phyloP scores from a whole-genome alignment of 2,113 vertebrate genomes.

The Otolemur garnettii region DNA sequence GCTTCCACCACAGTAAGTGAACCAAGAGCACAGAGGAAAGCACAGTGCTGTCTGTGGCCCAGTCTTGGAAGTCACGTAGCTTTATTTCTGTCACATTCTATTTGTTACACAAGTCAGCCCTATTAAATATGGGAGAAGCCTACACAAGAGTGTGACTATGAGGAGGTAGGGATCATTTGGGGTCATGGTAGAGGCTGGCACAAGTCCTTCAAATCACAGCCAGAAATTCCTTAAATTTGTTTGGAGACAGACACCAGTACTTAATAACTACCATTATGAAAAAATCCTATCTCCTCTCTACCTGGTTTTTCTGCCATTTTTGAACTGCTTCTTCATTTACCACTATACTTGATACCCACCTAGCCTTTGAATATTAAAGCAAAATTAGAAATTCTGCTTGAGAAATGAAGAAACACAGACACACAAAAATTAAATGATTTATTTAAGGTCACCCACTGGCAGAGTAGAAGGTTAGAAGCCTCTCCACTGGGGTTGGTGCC shows the following conservation, averaged over 20 bases:
- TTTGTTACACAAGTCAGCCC: not conserved
- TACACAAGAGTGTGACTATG: not conserved
- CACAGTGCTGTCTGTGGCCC: not conserved
- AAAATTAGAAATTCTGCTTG: not conserved
- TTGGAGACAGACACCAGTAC: not conserved
- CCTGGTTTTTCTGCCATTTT: not conserved
- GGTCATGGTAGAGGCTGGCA: not conserved
- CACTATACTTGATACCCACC: not conserved
- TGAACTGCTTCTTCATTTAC: not conserved
- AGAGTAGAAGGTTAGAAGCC: not conserved
- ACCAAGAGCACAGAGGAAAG: not conserved
- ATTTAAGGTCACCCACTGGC: not conserved
- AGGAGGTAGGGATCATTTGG: not conserved
- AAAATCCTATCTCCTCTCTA: not conserved
- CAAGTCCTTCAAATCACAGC: not conserved
- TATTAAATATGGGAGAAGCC: not conserved
- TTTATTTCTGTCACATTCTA: not conserved
- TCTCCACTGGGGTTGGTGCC: not conserved
- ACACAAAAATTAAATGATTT: not conserved
- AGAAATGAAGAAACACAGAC: not conserved
- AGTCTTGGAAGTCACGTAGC: not conserved
- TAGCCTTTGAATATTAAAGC: not conserved
- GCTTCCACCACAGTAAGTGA: not conserved
- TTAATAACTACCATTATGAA: not conserved
- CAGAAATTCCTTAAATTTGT: slow-evolving; percentile 2